Evolutionary conservation across 2,888 invertebrate species (phyloP).

Genomic region (Dorcus parallelipipedus): DNA sequence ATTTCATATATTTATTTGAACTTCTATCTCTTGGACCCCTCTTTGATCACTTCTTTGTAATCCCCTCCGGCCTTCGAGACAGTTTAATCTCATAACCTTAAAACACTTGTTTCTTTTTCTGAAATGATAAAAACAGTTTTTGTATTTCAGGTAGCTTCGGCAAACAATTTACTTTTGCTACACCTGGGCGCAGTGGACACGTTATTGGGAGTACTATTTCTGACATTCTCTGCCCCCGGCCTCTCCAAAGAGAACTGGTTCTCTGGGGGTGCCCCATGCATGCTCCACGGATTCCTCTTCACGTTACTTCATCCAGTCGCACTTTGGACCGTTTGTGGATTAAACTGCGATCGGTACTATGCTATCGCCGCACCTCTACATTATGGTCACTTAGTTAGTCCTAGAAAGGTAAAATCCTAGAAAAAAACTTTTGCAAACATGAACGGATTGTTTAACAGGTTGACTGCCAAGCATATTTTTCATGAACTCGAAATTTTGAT

Average conservation of each 20-base stretch:
- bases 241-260: slow-evolving; percentile 49
- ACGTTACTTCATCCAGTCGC: slow-evolving; percentile 71
- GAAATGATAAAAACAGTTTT: no score
- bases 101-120: no score
- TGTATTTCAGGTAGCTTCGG: slow-evolving; percentile 57
- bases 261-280: slow-evolving; percentile 56
- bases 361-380: slow-evolving; percentile 78
- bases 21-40: no score
- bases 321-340: slow-evolving; percentile 76
- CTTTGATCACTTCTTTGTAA: no score
- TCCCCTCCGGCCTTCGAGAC: no score
- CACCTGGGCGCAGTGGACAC: slow-evolving; percentile 71
- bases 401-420: slow-evolving; percentile 58
- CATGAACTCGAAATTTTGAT: no score
- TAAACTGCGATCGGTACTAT: slow-evolving; percentile 76
- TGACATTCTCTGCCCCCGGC: slow-evolving; percentile 56
- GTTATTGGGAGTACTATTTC: slow-evolving; percentile 61
- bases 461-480: no score
- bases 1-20: no score
- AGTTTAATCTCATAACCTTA: no score
- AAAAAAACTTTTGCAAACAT: no score
- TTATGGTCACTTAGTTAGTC: slow-evolving; percentile 73
- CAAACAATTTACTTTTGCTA: slow-evolving; percentile 68
- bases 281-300: slow-evolving; percentile 64
- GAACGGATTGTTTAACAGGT: no score